Percentiles rank a stretch among this genome's conserved stretches.
These are phyloP conservation scores for Folsomia manolachei DNA, from an alignment of 2,888 invertebrate genomes.

Conservation along the genomic window DNA sequence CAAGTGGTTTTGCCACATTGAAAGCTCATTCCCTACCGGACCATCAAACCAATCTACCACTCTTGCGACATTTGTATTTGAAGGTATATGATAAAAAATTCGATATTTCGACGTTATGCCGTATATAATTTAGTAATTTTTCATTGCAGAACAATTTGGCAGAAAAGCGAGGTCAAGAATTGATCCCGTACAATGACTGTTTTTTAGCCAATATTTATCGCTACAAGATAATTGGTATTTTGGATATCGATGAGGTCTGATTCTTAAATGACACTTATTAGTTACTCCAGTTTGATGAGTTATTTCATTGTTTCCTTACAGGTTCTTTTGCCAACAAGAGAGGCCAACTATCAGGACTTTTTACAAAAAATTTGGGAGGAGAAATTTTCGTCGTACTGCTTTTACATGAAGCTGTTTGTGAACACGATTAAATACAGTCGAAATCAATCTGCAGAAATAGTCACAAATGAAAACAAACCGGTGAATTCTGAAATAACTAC, in stretches of 20 bases:
- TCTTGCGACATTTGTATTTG: not conserved
- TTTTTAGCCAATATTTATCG: not conserved
- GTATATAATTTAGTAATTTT: not conserved
- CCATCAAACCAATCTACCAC: not conserved
- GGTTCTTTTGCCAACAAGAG: not conserved
- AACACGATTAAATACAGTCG: not conserved
- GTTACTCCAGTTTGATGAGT: not conserved
- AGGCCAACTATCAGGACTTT: not conserved
- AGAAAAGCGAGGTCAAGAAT: not conserved
- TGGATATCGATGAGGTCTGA: slow-evolving; percentile 11
- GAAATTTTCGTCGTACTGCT: not conserved
- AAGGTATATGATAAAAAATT: not conserved
- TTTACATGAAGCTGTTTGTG: not conserved
- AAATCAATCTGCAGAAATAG: not conserved
- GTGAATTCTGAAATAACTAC: not conserved
- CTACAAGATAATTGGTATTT: not conserved
- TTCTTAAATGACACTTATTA: not conserved
- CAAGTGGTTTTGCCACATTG: too few relatives aligned
- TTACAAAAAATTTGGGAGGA: not conserved
- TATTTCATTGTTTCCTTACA: not conserved
- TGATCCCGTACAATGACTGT: slow-evolving; percentile 14
- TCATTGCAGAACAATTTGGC: not conserved
- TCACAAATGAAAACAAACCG: not conserved
- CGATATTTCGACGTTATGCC: not conserved
- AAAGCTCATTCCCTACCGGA: too few relatives aligned